A percentile compares a stretch with the other conserved stretches of the same genome.
Conservation (phyloP, 2,797 vertebrate genomes). For the Percopsis omiscomaycus region DNA sequence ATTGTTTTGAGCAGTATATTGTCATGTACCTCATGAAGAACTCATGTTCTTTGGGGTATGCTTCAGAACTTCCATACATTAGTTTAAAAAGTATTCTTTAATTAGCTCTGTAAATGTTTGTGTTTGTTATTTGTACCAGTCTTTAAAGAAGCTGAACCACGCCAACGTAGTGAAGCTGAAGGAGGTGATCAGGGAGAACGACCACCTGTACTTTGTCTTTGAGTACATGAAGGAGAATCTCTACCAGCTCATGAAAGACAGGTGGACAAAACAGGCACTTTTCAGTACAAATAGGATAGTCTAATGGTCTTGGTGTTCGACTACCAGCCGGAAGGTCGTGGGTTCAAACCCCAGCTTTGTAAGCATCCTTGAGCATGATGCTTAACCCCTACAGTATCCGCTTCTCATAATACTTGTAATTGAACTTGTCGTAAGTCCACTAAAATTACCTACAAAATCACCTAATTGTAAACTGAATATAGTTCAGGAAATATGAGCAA, state of each 20-base stretch:
- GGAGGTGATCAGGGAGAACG: slow-evolving; percentile 97
- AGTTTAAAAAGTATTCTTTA: no score
- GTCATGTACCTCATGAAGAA: no score
- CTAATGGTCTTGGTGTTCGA: background rate
- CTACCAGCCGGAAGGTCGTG: no score
- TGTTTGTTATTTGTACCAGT: slow-evolving; percentile 68
- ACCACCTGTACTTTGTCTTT: slow-evolving; percentile 98
- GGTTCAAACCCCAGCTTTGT: no score
- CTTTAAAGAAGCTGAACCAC: slow-evolving; percentile 97
- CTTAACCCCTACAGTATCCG: no score
- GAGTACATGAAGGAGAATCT: slow-evolving; percentile 99
- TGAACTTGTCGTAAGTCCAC: no score
- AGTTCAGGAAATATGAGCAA: background rate
- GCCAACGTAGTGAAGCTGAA: slow-evolving; percentile 97
- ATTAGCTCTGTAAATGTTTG: no score
- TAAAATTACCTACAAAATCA: background rate
- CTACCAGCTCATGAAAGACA: slow-evolving; percentile 98
- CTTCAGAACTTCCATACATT: no score
- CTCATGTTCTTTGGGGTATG: no score
- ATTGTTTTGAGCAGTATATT: no score
- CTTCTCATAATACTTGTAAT: no score
- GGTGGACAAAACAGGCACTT: slow-evolving; percentile 68
- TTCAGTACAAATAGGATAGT: background rate
- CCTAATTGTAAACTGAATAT: background rate
- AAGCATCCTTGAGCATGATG: no score